Evolutionary conservation across 1,140 invertebrate genomes (phyloP).

Genomic region (Meteorus sp.): DNA sequence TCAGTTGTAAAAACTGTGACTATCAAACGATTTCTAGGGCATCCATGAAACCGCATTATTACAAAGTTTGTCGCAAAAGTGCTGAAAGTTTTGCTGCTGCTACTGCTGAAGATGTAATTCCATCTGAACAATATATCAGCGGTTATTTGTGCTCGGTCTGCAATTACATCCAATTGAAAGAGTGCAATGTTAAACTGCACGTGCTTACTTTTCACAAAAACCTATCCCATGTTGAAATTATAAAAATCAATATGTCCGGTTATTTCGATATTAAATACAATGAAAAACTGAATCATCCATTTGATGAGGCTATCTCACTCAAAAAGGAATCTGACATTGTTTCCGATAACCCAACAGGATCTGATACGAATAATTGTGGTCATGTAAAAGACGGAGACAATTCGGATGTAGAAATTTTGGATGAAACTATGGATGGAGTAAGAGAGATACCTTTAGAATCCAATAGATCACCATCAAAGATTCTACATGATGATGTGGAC

Average conservation of each 20-base stretch:
- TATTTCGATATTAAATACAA: slow-evolving; percentile 15
- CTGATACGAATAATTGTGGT: slow-evolving; percentile 14
- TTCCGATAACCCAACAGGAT: slow-evolving; percentile 8
- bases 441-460: too few relatives aligned
- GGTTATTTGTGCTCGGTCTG: slow-evolving; percentile 70
- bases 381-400: slow-evolving; percentile 8
- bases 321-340: slow-evolving; percentile 6
- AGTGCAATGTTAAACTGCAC: slow-evolving; percentile 64
- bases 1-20: slow-evolving; percentile 63
- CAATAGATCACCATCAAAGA: background rate
- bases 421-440: background rate
- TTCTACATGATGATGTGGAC: slow-evolving; percentile 4
- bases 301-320: background rate
- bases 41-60: slow-evolving; percentile 58
- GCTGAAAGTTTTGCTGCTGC: slow-evolving; percentile 34
- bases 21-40: slow-evolving; percentile 53
- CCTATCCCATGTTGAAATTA: slow-evolving; percentile 39
- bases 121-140: slow-evolving; percentile 49
- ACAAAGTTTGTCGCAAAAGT: slow-evolving; percentile 43
- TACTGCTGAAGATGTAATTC: slow-evolving; percentile 38
- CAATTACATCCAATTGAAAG: slow-evolving; percentile 68
- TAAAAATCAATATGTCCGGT: slow-evolving; percentile 60
- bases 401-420: slow-evolving; percentile 5
- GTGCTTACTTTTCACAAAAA: slow-evolving; percentile 59
- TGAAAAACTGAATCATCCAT: slow-evolving; percentile 4